These are phyloP conservation scores for Triplophysa bombifrons DNA, from an alignment of 2,797 vertebrate genomes.

Conservation along the genomic window DNA sequence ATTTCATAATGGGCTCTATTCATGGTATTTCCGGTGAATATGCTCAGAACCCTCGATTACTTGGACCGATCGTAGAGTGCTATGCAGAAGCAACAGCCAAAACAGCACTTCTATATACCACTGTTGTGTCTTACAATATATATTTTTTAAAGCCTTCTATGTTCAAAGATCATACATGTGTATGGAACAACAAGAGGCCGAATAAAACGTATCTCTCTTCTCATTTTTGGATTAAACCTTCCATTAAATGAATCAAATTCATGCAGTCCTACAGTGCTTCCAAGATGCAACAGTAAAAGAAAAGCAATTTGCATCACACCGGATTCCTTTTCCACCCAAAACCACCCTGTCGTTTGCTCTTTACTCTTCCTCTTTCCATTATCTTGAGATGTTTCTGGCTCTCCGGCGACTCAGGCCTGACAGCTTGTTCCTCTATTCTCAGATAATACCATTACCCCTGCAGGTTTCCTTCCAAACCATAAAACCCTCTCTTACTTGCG, in stretches of 20 bases:
- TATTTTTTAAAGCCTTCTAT: neutral
- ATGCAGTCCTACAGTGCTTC: neutral
- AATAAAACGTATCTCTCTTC: no score
- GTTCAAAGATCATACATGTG: neutral
- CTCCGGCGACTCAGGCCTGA: constrained; percentile 62
- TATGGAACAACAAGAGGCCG: neutral
- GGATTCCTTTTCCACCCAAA: constrained; percentile 57
- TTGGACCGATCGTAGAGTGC: no score
- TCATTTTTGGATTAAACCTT: neutral
- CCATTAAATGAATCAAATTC: neutral
- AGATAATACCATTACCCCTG: constrained; percentile 72
- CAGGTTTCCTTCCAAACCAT: constrained; percentile 61
- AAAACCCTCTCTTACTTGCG: constrained; percentile 35
- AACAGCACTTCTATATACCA: no score
- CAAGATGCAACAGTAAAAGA: neutral
- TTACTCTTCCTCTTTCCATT: neutral
- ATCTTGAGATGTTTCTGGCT: constrained; percentile 40
- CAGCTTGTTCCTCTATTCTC: constrained; percentile 62
- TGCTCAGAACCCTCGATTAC: no score
- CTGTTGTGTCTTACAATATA: no score
- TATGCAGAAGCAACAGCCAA: no score
- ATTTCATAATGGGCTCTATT: no score
- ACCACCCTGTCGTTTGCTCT: constrained; percentile 56
- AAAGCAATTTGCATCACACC: constrained; percentile 18
- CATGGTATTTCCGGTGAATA: no score